These are phyloP conservation scores for Poeciliopsis occidentalis DNA, from an alignment of 2,113 vertebrate genomes.

Conservation along the genomic window DNA sequence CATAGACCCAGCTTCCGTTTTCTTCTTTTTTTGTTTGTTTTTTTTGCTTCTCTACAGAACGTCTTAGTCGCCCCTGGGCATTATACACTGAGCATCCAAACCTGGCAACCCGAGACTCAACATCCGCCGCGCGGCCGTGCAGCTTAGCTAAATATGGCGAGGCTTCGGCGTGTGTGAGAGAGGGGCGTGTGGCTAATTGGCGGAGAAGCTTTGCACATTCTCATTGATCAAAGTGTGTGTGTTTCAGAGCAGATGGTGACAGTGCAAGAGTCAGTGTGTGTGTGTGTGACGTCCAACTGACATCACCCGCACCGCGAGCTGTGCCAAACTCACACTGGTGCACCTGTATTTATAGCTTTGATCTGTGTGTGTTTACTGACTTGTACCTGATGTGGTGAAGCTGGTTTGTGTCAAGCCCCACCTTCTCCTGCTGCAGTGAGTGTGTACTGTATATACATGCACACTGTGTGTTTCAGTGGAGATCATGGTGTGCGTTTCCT, in stretches of 20 bases:
- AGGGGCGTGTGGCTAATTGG: constrained; percentile 37
- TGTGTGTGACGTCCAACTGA: constrained; percentile 64
- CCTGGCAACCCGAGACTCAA: background rate
- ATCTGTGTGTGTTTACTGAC: background rate
- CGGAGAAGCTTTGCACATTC: constrained; percentile 33
- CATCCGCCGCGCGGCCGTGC: background rate
- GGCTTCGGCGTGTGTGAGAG: constrained; percentile 1
- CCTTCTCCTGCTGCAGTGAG: background rate
- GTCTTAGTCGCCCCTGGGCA: background rate
- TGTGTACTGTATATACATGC: background rate
- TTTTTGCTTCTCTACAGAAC: no score
- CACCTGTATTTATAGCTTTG: constrained; percentile 19
- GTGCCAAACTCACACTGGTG: constrained; percentile 49
- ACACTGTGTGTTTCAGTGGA: background rate
- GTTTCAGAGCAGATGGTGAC: constrained; percentile 70
- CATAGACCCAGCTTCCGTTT: no score
- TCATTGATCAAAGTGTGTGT: constrained; percentile 46
- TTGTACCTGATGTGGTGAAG: constrained; percentile 10
- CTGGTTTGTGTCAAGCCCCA: constrained; percentile 2
- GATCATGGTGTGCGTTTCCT: constrained; percentile 44
- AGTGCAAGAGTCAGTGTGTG: constrained; percentile 50
- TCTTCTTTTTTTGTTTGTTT: no score
- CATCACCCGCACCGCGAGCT: constrained; percentile 35
- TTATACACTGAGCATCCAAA: background rate
- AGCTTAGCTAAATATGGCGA: constrained; percentile 36